phyloP scores from a whole-genome alignment of 2,113 vertebrate genomes.

The Aleadryas rufinucha region DNA sequence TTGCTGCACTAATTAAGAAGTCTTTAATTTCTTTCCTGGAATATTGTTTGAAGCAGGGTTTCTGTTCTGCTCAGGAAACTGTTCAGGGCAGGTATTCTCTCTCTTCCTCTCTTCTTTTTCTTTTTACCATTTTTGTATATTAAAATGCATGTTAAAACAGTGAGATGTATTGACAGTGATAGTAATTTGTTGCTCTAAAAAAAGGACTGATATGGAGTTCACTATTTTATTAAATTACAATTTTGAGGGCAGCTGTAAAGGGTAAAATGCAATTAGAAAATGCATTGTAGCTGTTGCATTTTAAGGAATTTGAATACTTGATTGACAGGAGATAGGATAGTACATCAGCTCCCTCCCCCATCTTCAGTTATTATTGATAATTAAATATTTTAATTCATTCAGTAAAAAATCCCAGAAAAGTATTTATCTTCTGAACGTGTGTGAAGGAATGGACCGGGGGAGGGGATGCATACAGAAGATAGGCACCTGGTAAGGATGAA shows the following conservation, averaged over 20 bases:
- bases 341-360: not conserved
- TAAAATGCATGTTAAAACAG: conserved; percentile 42
- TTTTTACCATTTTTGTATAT: conserved; percentile 8
- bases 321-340: conserved; percentile 51
- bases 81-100: conserved; percentile 70
- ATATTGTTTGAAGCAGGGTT: conserved; percentile 80
- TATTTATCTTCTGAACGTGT: conserved; percentile 1
- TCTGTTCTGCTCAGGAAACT: conserved; percentile 57
- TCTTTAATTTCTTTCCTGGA: conserved; percentile 85
- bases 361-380: conserved; percentile 46
- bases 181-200: conserved; percentile 63
- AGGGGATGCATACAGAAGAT: not conserved
- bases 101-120: conserved; percentile 24
- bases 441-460: not conserved
- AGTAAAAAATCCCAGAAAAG: not conserved
- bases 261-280: conserved; percentile 65
- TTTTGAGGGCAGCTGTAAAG: conserved; percentile 58
- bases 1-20: conserved; percentile 87
- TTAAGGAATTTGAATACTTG: conserved; percentile 60
- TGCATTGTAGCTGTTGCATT: conserved; percentile 61
- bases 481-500: conserved; percentile 20
- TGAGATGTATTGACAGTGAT: conserved; percentile 52
- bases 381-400: conserved; percentile 59
- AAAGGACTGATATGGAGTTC: conserved; percentile 42
- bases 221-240: conserved; percentile 58